phyloP scores from a whole-genome alignment of 2,888 invertebrate species.

The Cremastinae sp. region DNA sequence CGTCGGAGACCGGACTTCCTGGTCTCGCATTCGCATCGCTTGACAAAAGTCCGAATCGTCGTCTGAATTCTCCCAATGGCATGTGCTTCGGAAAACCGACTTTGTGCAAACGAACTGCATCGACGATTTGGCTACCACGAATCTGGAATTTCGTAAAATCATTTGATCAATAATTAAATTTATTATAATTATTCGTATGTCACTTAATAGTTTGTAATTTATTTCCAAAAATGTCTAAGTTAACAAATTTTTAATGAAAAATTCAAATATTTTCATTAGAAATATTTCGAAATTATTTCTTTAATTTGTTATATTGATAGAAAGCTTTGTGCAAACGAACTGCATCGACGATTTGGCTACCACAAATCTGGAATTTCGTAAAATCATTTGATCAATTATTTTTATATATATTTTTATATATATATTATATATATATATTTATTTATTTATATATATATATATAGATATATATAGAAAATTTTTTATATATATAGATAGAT shows the following conservation, averaged over 20 bases:
- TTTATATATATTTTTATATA: too few relatives aligned
- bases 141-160: conserved; percentile 86
- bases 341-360: conserved; percentile 93
- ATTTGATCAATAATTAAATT: too few relatives aligned
- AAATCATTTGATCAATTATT: too few relatives aligned
- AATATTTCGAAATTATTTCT: too few relatives aligned
- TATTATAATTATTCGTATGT: too few relatives aligned
- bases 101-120: conserved; percentile 93
- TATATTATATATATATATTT: too few relatives aligned
- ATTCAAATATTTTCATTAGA: neutral
- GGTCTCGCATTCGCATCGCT: conserved; percentile 78
- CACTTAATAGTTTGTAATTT: too few relatives aligned
- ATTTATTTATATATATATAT: too few relatives aligned
- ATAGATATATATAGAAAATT: too few relatives aligned
- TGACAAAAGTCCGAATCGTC: conserved; percentile 87
- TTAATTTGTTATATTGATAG: too few relatives aligned
- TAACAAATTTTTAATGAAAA: neutral
- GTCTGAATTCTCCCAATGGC: conserved; percentile 92
- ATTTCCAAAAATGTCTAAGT: too few relatives aligned
- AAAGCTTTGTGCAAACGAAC: conserved; percentile 94
- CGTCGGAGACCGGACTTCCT: conserved; percentile 80
- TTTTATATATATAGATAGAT: too few relatives aligned
- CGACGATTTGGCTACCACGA: conserved; percentile 93
- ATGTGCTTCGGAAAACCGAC: conserved; percentile 96
- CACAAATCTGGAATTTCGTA: conserved; percentile 88